phyloP scores from a whole-genome alignment of 2,113 vertebrate genomes.

The Seriola quinqueradiata region DNA sequence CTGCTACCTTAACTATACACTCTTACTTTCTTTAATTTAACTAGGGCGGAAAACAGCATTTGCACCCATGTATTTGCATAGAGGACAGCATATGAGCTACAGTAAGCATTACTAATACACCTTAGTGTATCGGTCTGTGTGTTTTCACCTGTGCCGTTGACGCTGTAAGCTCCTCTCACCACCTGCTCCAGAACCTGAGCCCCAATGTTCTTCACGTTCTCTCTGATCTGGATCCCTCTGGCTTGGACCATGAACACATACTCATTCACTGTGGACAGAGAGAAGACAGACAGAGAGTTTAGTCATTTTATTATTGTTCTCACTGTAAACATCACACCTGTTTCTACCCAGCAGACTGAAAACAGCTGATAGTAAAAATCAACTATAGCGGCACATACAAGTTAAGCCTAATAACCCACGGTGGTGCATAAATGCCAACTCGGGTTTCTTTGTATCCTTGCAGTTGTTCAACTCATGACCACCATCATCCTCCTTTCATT shows the following conservation, averaged over 20 bases:
- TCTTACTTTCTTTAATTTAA: background rate
- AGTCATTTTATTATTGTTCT: conserved; percentile 8
- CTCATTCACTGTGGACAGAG: conserved; percentile 91
- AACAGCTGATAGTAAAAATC: background rate
- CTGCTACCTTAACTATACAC: background rate
- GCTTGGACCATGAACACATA: conserved; percentile 99
- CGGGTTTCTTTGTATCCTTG: background rate
- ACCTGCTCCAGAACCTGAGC: conserved; percentile 97
- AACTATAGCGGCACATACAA: background rate
- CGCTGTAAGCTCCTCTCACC: conserved; percentile 92
- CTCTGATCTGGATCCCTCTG: conserved; percentile 92
- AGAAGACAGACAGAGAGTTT: background rate
- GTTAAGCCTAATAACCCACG: background rate
- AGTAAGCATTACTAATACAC: background rate
- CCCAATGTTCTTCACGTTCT: conserved; percentile 94
- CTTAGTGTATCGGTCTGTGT: background rate
- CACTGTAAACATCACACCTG: background rate
- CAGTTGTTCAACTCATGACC: background rate
- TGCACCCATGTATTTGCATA: background rate
- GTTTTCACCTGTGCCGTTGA: conserved; percentile 92
- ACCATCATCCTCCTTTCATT: background rate
- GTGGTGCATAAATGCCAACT: background rate
- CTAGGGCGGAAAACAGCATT: background rate
- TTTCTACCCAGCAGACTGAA: background rate
- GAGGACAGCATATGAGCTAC: too few relatives aligned